Conservation (phyloP, 2,888 invertebrate species). For the Perizoma affinitatum region DNA sequence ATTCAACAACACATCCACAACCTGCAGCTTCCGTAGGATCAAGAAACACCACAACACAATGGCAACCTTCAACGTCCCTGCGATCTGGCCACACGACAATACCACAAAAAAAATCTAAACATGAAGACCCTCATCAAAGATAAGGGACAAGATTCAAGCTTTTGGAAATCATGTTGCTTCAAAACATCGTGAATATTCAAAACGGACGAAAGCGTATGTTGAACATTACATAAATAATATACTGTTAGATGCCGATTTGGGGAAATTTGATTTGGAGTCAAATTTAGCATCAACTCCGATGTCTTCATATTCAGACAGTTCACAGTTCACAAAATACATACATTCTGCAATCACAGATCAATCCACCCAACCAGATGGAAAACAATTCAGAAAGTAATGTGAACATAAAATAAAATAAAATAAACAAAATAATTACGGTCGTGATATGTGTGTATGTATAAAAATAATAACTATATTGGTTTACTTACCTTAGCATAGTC, state of each 20-base stretch:
- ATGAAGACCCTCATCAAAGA: conserved; percentile 36
- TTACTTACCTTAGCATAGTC: conserved; percentile 29
- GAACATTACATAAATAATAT: conserved; percentile 37
- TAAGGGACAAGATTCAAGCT: conserved; percentile 38
- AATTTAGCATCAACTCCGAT: conserved; percentile 33
- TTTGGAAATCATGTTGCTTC: conserved; percentile 31
- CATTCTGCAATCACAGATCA: conserved; percentile 18
- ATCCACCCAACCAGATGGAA: conserved; percentile 25
- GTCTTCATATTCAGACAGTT: conserved; percentile 32
- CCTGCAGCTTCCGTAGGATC: conserved; percentile 4
- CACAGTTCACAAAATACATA: too few relatives aligned
- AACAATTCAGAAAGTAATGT: conserved; percentile 11
- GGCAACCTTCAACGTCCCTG: conserved; percentile 10
- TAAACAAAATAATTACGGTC: conserved; percentile 12
- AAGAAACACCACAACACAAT: conserved; percentile 4
- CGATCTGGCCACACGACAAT: conserved; percentile 12
- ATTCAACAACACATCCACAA: conserved; percentile 24
- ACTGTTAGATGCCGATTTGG: conserved; percentile 33
- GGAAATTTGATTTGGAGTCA: conserved; percentile 33
- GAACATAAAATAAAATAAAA: conserved; percentile 13
- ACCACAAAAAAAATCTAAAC: conserved; percentile 29
- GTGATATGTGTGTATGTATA: conserved; percentile 16
- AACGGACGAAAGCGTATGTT: conserved; percentile 30
- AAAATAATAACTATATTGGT: conserved; percentile 7
- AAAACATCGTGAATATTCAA: conserved; percentile 27